Evolutionary conservation across 2,113 vertebrate genomes (phyloP).

Genomic region (Xyrauchen texanus): DNA sequence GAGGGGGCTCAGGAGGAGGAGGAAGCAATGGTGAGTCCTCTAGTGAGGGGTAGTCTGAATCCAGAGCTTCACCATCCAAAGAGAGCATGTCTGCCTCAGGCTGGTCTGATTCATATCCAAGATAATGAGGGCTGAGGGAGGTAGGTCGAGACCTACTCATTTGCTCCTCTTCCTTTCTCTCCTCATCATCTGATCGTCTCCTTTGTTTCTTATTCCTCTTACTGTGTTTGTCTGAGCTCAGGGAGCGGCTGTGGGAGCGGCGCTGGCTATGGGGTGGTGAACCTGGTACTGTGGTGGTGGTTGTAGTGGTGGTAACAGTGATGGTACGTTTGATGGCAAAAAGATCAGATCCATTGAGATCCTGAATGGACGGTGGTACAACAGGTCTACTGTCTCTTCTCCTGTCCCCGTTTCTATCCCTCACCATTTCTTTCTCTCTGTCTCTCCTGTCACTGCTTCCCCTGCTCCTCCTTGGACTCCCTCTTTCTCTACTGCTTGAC

Average conservation of each 20-base stretch:
- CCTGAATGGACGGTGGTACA: conserved; percentile 90
- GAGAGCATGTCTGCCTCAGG: conserved; percentile 73
- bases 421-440: conserved; percentile 32
- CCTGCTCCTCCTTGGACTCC: conserved; percentile 58
- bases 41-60: conserved; percentile 78
- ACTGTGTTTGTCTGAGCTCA: conserved; percentile 71
- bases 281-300: conserved; percentile 69
- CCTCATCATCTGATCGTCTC: conserved; percentile 61
- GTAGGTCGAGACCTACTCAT: conserved; percentile 57
- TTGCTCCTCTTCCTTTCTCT: conserved; percentile 71
- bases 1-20: conserved; percentile 62
- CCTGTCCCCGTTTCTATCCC: conserved; percentile 64
- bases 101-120: conserved; percentile 73
- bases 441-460: conserved; percentile 64
- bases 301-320: conserved; percentile 80
- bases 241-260: conserved; percentile 61
- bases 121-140: conserved; percentile 68
- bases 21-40: conserved; percentile 73
- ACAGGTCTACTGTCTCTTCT: conserved; percentile 79
- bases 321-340: conserved; percentile 94
- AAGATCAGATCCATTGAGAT: conserved; percentile 88
- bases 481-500: conserved; percentile 70
- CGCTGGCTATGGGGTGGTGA: conserved; percentile 70
- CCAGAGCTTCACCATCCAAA: conserved; percentile 78
- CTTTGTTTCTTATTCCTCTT: conserved; percentile 77